These are phyloP conservation scores for Phalloptychus januarius DNA, from an alignment of 2,797 vertebrate species.

Conservation along the genomic window DNA sequence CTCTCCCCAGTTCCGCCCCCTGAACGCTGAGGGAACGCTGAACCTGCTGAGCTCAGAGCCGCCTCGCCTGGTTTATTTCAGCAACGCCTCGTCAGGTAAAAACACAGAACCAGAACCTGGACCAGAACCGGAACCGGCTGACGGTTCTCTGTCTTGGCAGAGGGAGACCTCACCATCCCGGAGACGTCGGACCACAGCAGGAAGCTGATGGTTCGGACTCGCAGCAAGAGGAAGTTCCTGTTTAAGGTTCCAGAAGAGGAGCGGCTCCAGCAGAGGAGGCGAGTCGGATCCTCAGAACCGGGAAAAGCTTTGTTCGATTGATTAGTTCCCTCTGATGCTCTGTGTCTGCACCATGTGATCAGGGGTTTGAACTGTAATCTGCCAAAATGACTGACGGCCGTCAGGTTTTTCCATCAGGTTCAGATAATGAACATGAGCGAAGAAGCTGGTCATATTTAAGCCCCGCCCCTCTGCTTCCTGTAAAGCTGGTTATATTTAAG, in stretches of 20 bases:
- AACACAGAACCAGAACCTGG: neutral
- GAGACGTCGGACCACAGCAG: conserved; percentile 93
- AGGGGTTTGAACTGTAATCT: no score
- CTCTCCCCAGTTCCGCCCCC: conserved; percentile 86
- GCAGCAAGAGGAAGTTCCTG: conserved; percentile 95
- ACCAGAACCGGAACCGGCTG: neutral
- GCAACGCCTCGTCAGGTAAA: conserved; percentile 84
- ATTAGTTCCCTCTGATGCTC: no score
- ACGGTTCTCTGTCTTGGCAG: conserved; percentile 35
- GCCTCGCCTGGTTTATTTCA: conserved; percentile 92
- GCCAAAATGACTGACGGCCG: no score
- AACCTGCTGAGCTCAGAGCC: conserved; percentile 92
- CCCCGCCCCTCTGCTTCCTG: no score
- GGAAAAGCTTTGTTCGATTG: no score
- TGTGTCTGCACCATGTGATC: no score
- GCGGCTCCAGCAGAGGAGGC: conserved; percentile 80
- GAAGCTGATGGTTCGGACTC: conserved; percentile 95
- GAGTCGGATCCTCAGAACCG: neutral
- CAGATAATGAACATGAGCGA: no score
- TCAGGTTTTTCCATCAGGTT: no score
- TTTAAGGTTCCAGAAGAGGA: conserved; percentile 97
- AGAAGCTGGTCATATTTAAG: no score
- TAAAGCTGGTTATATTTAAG: no score
- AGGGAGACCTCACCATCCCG: conserved; percentile 88
- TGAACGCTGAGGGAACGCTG: conserved; percentile 90